Evolutionary conservation across 2,888 invertebrate genomes (phyloP).

Genomic region (Conchocele bisecta): DNA sequence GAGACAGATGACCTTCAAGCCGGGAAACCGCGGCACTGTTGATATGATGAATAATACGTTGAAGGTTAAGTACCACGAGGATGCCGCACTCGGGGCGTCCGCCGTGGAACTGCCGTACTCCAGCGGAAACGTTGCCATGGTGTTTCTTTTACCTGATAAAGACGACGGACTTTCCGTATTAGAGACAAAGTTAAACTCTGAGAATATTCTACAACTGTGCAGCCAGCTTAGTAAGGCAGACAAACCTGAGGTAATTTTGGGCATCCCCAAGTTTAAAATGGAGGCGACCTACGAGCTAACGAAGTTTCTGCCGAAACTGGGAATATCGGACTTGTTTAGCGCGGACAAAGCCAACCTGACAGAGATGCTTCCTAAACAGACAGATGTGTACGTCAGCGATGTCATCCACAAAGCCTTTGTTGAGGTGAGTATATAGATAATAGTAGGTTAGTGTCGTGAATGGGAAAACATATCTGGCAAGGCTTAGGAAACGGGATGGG

Average conservation of each 20-base stretch:
- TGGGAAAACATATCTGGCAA: too few species aligned
- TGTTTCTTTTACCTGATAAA: conserved; percentile 50
- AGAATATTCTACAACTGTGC: background rate
- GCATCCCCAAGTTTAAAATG: conserved; percentile 71
- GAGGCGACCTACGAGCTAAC: conserved; percentile 51
- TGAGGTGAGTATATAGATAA: too few species aligned
- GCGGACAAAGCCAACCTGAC: conserved; percentile 40
- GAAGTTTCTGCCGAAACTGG: conserved; percentile 58
- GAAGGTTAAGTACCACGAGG: conserved; percentile 85
- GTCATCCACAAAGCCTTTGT: conserved; percentile 61
- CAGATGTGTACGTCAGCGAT: conserved; percentile 33
- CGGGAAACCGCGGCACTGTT: conserved; percentile 65
- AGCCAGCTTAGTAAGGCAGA: background rate
- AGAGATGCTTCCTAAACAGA: conserved; percentile 32
- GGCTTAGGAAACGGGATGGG: too few species aligned
- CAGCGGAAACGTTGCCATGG: conserved; percentile 30
- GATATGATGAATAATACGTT: conserved; percentile 88
- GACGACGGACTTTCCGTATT: conserved; percentile 46
- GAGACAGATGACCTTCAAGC: conserved; percentile 84
- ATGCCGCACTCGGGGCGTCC: conserved; percentile 88
- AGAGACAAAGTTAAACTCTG: conserved; percentile 30
- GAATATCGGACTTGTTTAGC: conserved; percentile 68
- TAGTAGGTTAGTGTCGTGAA: too few species aligned
- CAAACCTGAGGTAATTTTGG: conserved; percentile 36
- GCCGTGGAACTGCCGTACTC: conserved; percentile 89